phyloP scores from a whole-genome alignment of 2,797 vertebrate species.

The Synanceia verrucosa region DNA sequence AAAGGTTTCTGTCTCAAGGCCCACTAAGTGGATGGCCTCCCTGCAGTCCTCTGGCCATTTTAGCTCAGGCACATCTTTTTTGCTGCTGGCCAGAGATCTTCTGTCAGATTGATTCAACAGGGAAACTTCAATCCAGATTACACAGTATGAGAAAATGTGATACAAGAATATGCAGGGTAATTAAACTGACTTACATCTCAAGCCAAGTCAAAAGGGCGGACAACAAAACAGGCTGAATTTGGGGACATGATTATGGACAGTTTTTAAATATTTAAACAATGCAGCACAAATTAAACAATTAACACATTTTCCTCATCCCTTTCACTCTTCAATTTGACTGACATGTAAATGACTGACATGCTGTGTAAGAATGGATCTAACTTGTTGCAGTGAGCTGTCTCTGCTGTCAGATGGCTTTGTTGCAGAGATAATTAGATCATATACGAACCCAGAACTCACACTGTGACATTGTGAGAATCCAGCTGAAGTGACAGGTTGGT shows the following conservation, averaged over 20 bases:
- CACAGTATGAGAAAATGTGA: neutral
- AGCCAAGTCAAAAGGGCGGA: neutral
- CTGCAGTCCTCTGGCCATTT: neutral
- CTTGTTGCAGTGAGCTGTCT: too few relatives aligned
- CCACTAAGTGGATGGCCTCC: neutral
- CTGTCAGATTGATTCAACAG: neutral
- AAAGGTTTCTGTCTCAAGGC: neutral
- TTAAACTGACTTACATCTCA: neutral
- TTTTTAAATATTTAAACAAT: neutral
- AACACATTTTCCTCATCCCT: neutral
- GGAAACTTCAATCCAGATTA: neutral
- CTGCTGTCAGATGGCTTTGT: too few relatives aligned
- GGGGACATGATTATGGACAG: neutral
- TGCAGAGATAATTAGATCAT: too few relatives aligned
- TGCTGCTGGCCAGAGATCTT: neutral
- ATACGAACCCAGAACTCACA: too few relatives aligned
- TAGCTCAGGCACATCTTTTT: neutral
- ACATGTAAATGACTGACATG: too few relatives aligned
- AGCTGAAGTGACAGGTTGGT: too few relatives aligned
- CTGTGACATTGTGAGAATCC: too few relatives aligned
- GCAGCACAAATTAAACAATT: neutral
- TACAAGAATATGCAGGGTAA: neutral
- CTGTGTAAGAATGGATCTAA: too few relatives aligned
- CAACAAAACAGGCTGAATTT: neutral
- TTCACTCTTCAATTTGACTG: too few relatives aligned